Conservation (phyloP, 2,888 invertebrate genomes). For the Lasioglossum calceatum region DNA sequence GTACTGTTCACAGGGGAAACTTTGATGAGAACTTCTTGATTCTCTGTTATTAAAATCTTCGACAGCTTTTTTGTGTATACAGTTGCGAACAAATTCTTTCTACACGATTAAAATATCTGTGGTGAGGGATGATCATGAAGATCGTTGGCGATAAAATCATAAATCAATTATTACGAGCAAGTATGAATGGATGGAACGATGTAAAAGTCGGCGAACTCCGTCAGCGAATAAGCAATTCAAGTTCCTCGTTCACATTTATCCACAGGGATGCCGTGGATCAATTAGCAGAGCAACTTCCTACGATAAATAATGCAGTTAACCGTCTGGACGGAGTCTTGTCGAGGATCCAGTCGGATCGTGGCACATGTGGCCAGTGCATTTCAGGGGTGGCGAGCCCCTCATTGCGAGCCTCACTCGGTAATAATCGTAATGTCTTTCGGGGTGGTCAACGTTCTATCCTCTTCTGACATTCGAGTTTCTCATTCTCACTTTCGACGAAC, state of each 20-base stretch:
- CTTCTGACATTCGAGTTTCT: conserved; percentile 34
- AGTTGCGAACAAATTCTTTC: neutral
- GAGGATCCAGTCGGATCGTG: conserved; percentile 75
- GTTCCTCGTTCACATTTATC: conserved; percentile 33
- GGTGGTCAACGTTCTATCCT: conserved; percentile 62
- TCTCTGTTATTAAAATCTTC: neutral
- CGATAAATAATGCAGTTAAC: conserved; percentile 82
- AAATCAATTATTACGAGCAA: neutral
- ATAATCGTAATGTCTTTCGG: conserved; percentile 84
- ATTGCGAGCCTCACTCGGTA: conserved; percentile 77
- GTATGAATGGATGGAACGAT: neutral
- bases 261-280: conserved; percentile 86
- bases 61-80: neutral
- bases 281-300: conserved; percentile 75
- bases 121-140: neutral
- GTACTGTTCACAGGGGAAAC: conserved; percentile 51
- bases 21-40: conserved; percentile 1
- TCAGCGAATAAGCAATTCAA: conserved; percentile 37
- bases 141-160: neutral
- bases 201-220: neutral
- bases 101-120: neutral
- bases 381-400: conserved; percentile 73
- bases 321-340: conserved; percentile 81
- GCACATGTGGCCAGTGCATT: conserved; percentile 76
- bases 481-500: conserved; percentile 54